Conservation (phyloP, 2,113 vertebrate species). For the Recurvirostra avosetta region DNA sequence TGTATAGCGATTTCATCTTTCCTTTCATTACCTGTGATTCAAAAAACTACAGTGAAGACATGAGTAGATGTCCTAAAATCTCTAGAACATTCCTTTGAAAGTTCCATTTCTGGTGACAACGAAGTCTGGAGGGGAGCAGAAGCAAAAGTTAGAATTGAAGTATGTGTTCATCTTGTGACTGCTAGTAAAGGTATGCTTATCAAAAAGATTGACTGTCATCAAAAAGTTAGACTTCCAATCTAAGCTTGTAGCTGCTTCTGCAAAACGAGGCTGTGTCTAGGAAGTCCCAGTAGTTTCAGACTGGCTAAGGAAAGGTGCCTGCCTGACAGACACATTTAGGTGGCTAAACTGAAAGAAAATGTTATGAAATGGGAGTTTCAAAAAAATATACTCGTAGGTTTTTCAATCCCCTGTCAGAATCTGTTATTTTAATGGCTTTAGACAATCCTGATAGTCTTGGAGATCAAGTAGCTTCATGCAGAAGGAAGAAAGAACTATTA, state of each 20-base stretch:
- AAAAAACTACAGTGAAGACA: background rate
- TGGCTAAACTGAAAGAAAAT: background rate
- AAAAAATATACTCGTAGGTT: background rate
- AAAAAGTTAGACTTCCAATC: background rate
- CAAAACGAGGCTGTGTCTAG: background rate
- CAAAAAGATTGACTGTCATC: background rate
- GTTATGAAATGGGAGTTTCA: background rate
- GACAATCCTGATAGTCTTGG: background rate
- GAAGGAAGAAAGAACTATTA: background rate
- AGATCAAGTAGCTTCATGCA: background rate
- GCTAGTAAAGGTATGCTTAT: background rate
- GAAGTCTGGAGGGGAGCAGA: background rate
- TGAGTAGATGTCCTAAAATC: background rate
- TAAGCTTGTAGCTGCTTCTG: background rate
- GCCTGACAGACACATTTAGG: background rate
- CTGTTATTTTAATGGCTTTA: background rate
- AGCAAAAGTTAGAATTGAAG: background rate
- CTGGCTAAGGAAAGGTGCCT: background rate
- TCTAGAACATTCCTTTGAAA: background rate
- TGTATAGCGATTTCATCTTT: background rate
- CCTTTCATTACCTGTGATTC: background rate
- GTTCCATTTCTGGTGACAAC: background rate
- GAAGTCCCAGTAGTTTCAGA: background rate
- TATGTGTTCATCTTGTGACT: background rate
- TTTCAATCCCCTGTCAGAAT: background rate